phyloP scores from a whole-genome alignment of 1,140 invertebrate species.

The Dendroctonus ponderosae region DNA sequence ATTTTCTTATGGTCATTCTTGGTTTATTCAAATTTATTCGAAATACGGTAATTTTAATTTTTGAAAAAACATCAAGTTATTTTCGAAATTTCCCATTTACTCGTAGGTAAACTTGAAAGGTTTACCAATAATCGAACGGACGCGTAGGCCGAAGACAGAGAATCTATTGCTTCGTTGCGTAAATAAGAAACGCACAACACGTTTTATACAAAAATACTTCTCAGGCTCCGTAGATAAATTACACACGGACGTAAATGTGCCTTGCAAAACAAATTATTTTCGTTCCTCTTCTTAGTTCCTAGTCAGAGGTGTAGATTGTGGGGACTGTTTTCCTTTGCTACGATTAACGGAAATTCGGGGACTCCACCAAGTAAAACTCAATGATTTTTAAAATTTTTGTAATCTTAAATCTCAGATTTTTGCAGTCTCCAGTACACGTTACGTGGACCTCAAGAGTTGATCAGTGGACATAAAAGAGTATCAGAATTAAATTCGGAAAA shows the following conservation, averaged over 20 bases:
- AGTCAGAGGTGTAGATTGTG: slow-evolving; percentile 1
- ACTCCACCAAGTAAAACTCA: no score
- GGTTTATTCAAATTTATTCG: no score
- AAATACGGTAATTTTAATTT: no score
- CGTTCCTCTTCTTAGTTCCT: slow-evolving; percentile 9
- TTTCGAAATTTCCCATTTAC: no score
- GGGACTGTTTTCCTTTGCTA: not conserved
- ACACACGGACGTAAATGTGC: slow-evolving; percentile 23
- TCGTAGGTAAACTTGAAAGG: no score
- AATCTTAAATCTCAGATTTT: not conserved
- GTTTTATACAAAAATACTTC: slow-evolving; percentile 34
- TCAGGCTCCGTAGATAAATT: slow-evolving; percentile 37
- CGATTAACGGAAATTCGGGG: no score
- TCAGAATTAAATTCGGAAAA: no score
- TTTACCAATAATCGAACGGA: not conserved
- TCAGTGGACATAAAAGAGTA: no score
- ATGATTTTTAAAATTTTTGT: no score
- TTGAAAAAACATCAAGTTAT: no score
- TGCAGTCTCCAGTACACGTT: slow-evolving; percentile 6
- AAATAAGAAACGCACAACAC: slow-evolving; percentile 30
- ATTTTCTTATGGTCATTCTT: no score
- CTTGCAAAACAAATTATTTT: slow-evolving; percentile 31
- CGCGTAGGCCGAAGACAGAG: slow-evolving; percentile 1
- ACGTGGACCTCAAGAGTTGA: not conserved
- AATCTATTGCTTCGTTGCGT: slow-evolving; percentile 20